Conservation (phyloP, 2,797 vertebrate genomes). For the Hypotaenidia okinawae region DNA sequence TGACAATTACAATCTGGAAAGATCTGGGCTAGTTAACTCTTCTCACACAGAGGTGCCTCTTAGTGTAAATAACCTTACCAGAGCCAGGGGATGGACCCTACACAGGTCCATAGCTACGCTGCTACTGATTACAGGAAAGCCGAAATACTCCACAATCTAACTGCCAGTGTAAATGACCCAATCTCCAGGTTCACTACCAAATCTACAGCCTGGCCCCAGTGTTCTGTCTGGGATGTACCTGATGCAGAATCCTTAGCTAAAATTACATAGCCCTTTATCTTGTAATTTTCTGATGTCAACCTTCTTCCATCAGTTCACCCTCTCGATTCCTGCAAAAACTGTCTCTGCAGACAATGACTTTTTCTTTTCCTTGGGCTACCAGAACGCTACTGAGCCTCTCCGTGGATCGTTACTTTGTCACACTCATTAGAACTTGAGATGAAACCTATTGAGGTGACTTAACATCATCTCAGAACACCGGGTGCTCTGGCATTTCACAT, state of each 20-base stretch:
- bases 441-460: constrained; percentile 60
- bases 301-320: background rate
- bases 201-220: background rate
- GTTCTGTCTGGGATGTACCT: background rate
- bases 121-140: background rate
- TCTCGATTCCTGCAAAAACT: constrained; percentile 13
- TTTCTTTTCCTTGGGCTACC: background rate
- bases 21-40: background rate
- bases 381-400: constrained; percentile 32
- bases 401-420: constrained; percentile 42
- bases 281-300: background rate
- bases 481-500: constrained; percentile 59
- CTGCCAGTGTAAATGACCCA: background rate
- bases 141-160: background rate
- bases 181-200: background rate
- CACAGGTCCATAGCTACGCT: background rate
- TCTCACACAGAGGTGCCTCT: background rate
- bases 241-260: background rate
- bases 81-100: background rate
- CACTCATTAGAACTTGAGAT: constrained; percentile 68
- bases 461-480: constrained; percentile 42
- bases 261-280: background rate
- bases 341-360: background rate
- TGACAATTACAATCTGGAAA: background rate
- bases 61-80: background rate